Evolutionary conservation across 2,888 invertebrate species (phyloP), one percentile per base, ranked within the genome.

Genomic region (Synanthedon formicaeformis): DNA sequence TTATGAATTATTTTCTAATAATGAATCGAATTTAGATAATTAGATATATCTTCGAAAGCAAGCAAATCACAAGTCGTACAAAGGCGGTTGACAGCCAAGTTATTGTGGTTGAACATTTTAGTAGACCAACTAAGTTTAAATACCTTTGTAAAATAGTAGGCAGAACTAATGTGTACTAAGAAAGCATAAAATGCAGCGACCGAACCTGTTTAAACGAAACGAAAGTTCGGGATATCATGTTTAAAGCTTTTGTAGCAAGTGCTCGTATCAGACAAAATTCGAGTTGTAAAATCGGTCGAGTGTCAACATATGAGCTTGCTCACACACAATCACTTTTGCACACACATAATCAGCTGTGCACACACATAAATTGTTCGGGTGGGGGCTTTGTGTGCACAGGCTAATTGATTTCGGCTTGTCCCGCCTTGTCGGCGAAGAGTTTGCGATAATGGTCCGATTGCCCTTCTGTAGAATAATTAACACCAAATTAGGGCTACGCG

Each of bases 391-490:
- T 78, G 70, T 78, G 67, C 69, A 51, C 54, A 70, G 65, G 74
- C 77, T 83, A 83, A 83, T 83, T 81, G 82, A 77, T 79, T 79
- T 73, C 67, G 65, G 71, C 65, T 60, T 61, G 67, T 64, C 65
- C 63, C 65, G 62, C 55, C 59, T 60, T 57, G 62, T 57, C 66
- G 51, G 56, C 53, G 61, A 69, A 64, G 65, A 70, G 61, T 60
- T 65, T 56, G 45, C 55, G 61, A 67, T 73, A 71, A 73, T 71
- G 68, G 66, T 58, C 66, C 65, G 65, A 73, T 72, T 66, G 69
- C 64, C 61, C 65, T 61, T 62, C 64, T 63, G 63, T 62, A 69
- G 78, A 79, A 80, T 82, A 80, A 81, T 83, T 78, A 79, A 80
- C 78, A 71, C 68, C 61, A 66, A 77, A 77, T 79, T 78, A 75